A percentile compares a stretch with the other conserved stretches of the same genome.
Evolutionary conservation across 1,140 invertebrate species (phyloP).

Genomic region (Drosophila navojoa): DNA sequence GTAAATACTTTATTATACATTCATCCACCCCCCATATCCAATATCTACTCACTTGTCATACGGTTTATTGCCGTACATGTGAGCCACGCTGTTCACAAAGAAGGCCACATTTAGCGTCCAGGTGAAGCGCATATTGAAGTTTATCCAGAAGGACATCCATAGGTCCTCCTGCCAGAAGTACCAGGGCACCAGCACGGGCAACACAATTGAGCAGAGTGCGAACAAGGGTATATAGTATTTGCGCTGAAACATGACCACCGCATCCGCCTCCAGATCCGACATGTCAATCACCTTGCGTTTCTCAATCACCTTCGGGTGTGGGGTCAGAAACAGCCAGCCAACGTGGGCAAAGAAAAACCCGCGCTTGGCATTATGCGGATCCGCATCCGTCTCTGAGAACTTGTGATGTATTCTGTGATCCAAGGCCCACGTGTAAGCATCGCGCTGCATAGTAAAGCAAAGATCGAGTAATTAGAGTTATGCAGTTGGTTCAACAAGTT

Average conservation of each 20-base stretch:
- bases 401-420: constrained; percentile 94
- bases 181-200: constrained; percentile 92
- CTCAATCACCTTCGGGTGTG: constrained; percentile 90
- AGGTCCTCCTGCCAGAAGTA: constrained; percentile 93
- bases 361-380: constrained; percentile 92
- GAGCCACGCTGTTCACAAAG: constrained; percentile 96
- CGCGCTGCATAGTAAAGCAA: constrained; percentile 84
- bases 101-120: constrained; percentile 95
- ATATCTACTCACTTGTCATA: constrained; percentile 91
- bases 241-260: constrained; percentile 94
- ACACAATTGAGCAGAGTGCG: constrained; percentile 89
- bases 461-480: background rate
- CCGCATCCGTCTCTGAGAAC: constrained; percentile 91
- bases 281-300: constrained; percentile 92
- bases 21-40: background rate
- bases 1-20: background rate
- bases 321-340: constrained; percentile 91
- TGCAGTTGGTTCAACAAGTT: no score
- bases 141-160: constrained; percentile 92
- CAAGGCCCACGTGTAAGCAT: constrained; percentile 91
- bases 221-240: constrained; percentile 91
- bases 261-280: constrained; percentile 92
- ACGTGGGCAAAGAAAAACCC: constrained; percentile 93
- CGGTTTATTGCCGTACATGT: constrained; percentile 94
- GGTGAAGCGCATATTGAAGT: constrained; percentile 92